Percentiles rank a stretch among this genome's conserved stretches.
Conservation (phyloP, 2,888 invertebrate species). For the Caenorhabditis wallacei region DNA sequence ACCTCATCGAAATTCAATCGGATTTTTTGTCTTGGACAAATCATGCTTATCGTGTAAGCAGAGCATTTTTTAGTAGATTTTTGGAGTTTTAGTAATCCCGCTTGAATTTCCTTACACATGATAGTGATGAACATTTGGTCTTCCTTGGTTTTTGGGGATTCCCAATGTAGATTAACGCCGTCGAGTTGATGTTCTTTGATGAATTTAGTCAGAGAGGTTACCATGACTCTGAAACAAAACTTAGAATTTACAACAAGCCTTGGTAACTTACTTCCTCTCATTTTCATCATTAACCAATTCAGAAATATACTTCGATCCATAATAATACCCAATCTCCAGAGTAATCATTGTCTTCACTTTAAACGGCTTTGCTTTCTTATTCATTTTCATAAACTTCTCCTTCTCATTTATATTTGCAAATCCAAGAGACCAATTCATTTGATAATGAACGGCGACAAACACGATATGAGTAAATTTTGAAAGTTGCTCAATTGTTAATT, state of each 20-base stretch:
- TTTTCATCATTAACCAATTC: background rate
- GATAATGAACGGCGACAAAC: background rate
- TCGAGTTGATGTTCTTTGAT: background rate
- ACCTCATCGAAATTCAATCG: background rate
- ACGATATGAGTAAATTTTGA: background rate
- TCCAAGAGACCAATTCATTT: background rate
- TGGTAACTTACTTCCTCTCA: background rate
- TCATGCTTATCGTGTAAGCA: background rate
- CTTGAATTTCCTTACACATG: background rate
- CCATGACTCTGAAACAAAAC: background rate
- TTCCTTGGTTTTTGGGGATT: slow-evolving; percentile 1
- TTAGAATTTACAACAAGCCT: background rate
- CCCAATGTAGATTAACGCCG: slow-evolving; percentile 11
- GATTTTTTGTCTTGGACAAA: background rate
- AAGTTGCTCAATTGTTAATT: background rate
- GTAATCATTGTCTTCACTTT: slow-evolving; percentile 15
- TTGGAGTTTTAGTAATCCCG: background rate
- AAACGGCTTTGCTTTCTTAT: background rate
- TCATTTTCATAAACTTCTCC: background rate
- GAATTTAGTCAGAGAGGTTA: background rate
- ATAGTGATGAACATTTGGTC: background rate
- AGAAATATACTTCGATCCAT: background rate
- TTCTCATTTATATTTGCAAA: background rate
- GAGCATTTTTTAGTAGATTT: background rate
- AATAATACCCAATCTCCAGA: background rate